These are phyloP conservation scores for Synchiropus splendidus DNA, from an alignment of 2,113 vertebrate species.

Conservation along the genomic window DNA sequence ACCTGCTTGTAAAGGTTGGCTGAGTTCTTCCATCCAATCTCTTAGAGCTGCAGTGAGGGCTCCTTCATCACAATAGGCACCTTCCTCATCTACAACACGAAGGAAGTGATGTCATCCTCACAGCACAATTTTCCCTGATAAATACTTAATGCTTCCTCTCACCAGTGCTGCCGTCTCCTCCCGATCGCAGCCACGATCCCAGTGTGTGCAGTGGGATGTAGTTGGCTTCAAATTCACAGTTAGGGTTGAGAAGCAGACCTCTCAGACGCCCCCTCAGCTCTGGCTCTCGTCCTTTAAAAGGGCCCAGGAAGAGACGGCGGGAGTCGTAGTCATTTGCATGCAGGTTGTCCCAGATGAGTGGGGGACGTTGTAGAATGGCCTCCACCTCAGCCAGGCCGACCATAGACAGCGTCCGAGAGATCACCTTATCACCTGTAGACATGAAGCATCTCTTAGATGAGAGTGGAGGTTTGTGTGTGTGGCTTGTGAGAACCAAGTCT, in stretches of 20 bases:
- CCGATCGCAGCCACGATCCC: slow-evolving; percentile 66
- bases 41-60: slow-evolving; percentile 67
- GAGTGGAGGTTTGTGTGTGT: too few species aligned
- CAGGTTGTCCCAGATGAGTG: slow-evolving; percentile 80
- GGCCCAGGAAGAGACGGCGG: slow-evolving; percentile 77
- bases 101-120: not conserved
- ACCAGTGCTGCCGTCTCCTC: slow-evolving; percentile 55
- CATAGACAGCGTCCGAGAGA: slow-evolving; percentile 70
- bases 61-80: slow-evolving; percentile 67
- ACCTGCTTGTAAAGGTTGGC: slow-evolving; percentile 72
- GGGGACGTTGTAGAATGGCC: slow-evolving; percentile 64
- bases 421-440: slow-evolving; percentile 71
- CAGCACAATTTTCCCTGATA: not conserved
- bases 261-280: slow-evolving; percentile 57
- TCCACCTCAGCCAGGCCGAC: slow-evolving; percentile 70
- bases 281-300: slow-evolving; percentile 73
- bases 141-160: slow-evolving; percentile 1
- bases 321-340: slow-evolving; percentile 84
- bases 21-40: slow-evolving; percentile 78
- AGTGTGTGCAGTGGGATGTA: slow-evolving; percentile 77
- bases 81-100: slow-evolving; percentile 49
- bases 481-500: too few species aligned
- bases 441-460: too few species aligned
- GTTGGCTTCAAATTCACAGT: slow-evolving; percentile 84
- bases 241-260: slow-evolving; percentile 79